Conservation (phyloP, 2,797 vertebrate genomes). For the Paratrypauchen microcephalus region DNA sequence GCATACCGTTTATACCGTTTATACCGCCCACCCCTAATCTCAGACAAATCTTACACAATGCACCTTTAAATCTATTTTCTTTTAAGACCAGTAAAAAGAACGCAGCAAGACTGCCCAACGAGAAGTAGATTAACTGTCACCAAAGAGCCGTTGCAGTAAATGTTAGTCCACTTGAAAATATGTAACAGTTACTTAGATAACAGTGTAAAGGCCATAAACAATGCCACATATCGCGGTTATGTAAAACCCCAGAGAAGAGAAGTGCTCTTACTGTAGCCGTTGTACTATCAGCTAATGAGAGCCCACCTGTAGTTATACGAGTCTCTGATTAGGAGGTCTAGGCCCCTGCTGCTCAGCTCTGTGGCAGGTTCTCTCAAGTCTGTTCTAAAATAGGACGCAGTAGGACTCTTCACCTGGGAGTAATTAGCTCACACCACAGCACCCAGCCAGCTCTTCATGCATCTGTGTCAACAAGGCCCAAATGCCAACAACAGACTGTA, state of each 20-base stretch:
- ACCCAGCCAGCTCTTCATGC: slow-evolving; percentile 14
- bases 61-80: too few relatives aligned
- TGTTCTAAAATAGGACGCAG: slow-evolving; percentile 1
- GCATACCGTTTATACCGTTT: too few relatives aligned
- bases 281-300: slow-evolving; percentile 49
- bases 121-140: background rate
- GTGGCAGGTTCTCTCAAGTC: slow-evolving; percentile 21
- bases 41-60: too few relatives aligned
- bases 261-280: slow-evolving; percentile 35
- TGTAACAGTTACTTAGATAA: background rate
- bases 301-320: slow-evolving; percentile 51
- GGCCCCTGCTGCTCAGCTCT: slow-evolving; percentile 11
- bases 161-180: background rate
- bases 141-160: background rate
- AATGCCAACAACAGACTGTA: slow-evolving; percentile 3
- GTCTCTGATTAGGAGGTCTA: slow-evolving; percentile 42
- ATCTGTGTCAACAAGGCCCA: slow-evolving; percentile 16
- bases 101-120: background rate
- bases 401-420: slow-evolving; percentile 34
- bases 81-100: background rate
- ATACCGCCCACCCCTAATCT: too few relatives aligned
- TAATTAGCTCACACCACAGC: slow-evolving; percentile 35
- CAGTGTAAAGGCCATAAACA: slow-evolving; percentile 3
- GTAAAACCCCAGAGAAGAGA: slow-evolving; percentile 20
- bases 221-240: background rate